Evolutionary conservation across 2,113 vertebrate genomes (phyloP).

Genomic region (Ursus arctos): DNA sequence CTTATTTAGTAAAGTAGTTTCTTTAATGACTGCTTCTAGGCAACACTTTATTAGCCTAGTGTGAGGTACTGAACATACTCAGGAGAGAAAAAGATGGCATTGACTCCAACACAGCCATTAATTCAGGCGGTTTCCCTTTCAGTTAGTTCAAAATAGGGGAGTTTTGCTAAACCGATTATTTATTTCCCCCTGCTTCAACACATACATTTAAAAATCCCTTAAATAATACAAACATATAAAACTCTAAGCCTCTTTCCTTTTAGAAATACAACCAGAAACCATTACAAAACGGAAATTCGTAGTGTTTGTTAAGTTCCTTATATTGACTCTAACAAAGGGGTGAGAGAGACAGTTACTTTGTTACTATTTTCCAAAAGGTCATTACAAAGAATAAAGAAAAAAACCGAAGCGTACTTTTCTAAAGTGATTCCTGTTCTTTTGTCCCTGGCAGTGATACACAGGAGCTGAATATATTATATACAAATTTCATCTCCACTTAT

Average conservation of each 20-base stretch:
- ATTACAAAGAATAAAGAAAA: not conserved
- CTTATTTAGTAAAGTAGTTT: slow-evolving; percentile 69
- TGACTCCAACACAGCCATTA: slow-evolving; percentile 32
- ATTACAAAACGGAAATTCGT: not conserved
- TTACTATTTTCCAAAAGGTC: not conserved
- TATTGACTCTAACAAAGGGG: not conserved
- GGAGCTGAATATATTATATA: not conserved
- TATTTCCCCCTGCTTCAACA: not conserved
- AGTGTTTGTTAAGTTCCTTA: not conserved
- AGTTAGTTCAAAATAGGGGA: slow-evolving; percentile 3
- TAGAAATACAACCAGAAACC: not conserved
- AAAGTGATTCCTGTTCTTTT: not conserved
- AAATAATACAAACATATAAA: not conserved
- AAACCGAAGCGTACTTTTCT: not conserved
- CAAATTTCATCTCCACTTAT: not conserved
- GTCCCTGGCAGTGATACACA: not conserved
- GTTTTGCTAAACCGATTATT: not conserved
- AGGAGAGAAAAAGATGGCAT: not conserved
- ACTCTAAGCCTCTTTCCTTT: not conserved
- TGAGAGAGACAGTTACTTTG: not conserved
- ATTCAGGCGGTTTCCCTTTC: slow-evolving; percentile 33
- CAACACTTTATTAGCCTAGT: slow-evolving; percentile 69
- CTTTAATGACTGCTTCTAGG: slow-evolving; percentile 74
- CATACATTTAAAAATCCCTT: not conserved
- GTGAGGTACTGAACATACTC: slow-evolving; percentile 8